These are phyloP conservation scores for Idaea dimidiata DNA, from an alignment of 2,888 invertebrate species.

Conservation along the genomic window DNA sequence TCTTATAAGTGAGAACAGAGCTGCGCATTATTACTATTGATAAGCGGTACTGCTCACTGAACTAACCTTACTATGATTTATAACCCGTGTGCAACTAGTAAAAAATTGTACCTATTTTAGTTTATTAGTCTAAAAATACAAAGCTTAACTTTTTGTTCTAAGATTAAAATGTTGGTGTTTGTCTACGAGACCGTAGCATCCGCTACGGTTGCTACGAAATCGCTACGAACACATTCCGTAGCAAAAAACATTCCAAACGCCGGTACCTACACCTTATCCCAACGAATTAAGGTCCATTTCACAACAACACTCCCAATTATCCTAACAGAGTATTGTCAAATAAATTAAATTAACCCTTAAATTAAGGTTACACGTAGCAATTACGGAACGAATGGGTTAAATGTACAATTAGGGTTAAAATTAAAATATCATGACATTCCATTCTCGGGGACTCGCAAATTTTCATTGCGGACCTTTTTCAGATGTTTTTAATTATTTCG, in stretches of 20 bases:
- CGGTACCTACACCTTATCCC: slow-evolving; percentile 1
- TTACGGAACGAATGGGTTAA: slow-evolving; percentile 41
- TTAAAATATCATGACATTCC: slow-evolving; percentile 54
- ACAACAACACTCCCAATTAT: slow-evolving; percentile 30
- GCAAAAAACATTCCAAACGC: background rate
- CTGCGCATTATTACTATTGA: too few species aligned
- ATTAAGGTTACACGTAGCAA: slow-evolving; percentile 58
- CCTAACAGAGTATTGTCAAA: slow-evolving; percentile 42
- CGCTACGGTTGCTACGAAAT: slow-evolving; percentile 9
- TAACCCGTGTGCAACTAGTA: too few species aligned
- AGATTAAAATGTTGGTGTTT: background rate
- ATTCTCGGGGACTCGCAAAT: slow-evolving; percentile 23
- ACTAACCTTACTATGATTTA: too few species aligned
- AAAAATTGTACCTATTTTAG: too few species aligned
- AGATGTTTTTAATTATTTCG: slow-evolving; percentile 53
- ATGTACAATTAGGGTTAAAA: slow-evolving; percentile 45
- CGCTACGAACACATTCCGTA: slow-evolving; percentile 6
- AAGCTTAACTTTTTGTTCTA: background rate
- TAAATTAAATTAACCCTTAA: slow-evolving; percentile 64
- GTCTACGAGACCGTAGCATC: background rate
- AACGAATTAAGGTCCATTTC: slow-evolving; percentile 8
- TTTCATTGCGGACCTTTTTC: slow-evolving; percentile 40
- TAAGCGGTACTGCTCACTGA: too few species aligned
- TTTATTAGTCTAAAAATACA: background rate
- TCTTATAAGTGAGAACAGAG: too few species aligned